These are phyloP conservation scores for Dromaius novaehollandiae DNA, from an alignment of 2,113 vertebrate species.

Conservation along the genomic window DNA sequence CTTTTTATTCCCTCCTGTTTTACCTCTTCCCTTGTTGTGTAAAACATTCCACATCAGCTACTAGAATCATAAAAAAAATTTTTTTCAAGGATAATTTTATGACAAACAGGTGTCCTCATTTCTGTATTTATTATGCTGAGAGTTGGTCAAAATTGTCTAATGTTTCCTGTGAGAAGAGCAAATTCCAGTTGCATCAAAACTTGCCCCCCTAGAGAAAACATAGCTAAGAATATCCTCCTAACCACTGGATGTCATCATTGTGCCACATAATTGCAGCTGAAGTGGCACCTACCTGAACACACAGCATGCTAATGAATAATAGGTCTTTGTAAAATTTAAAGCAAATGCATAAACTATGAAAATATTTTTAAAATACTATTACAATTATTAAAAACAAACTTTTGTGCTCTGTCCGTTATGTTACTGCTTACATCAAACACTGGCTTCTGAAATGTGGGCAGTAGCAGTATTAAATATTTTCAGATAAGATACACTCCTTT, in stretches of 20 bases:
- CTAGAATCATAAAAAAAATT: background rate
- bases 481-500: background rate
- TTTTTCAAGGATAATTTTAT: background rate
- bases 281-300: background rate
- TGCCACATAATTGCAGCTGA: slow-evolving; percentile 15
- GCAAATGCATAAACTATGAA: background rate
- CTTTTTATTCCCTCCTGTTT: background rate
- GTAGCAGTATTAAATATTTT: background rate
- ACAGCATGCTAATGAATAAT: background rate
- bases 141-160: background rate
- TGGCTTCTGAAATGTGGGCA: no score
- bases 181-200: background rate
- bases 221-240: slow-evolving; percentile 11
- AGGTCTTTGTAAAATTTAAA: background rate
- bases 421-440: no score
- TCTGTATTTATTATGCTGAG: background rate
- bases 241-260: slow-evolving; percentile 69
- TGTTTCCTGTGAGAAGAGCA: background rate
- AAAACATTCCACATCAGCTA: background rate
- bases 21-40: background rate
- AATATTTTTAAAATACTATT: background rate
- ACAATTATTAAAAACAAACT: background rate
- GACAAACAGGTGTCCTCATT: fast-evolving
- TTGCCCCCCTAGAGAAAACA: background rate
- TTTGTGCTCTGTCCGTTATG: no score